phyloP scores from a whole-genome alignment of 2,888 invertebrate species.

The Pantelozetes paolii region DNA sequence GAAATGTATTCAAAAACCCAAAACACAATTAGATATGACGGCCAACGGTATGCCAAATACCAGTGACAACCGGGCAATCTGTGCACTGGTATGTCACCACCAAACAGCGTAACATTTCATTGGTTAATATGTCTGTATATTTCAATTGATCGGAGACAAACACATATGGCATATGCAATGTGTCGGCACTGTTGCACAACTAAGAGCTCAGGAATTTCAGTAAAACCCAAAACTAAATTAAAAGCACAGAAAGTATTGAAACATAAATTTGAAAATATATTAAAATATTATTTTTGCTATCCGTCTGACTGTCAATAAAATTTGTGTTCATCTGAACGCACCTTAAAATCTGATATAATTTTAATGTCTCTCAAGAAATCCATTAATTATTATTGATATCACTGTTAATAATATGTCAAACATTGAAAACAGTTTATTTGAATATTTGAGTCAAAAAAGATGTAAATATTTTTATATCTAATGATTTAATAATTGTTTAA shows the following conservation, averaged over 20 bases:
- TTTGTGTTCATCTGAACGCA: background rate
- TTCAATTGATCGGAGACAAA: background rate
- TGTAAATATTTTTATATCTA: too few species aligned
- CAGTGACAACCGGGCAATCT: background rate
- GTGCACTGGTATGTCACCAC: background rate
- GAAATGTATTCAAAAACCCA: background rate
- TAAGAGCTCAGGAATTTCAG: background rate
- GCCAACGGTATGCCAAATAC: background rate
- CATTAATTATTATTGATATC: too few species aligned
- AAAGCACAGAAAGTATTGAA: background rate
- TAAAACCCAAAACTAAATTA: background rate
- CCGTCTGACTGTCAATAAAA: background rate
- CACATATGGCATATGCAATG: background rate
- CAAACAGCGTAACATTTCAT: background rate
- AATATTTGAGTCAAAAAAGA: too few species aligned
- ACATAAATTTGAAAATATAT: background rate
- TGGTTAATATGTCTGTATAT: background rate
- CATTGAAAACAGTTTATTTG: too few species aligned
- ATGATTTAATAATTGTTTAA: too few species aligned
- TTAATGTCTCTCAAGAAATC: too few species aligned
- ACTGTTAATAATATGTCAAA: too few species aligned
- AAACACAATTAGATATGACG: background rate
- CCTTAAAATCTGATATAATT: background rate
- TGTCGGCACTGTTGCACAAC: background rate
- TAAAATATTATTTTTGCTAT: background rate